These are phyloP conservation scores for Drosophila neotestacea DNA, from an alignment of 2,888 invertebrate species.

Conservation along the genomic window DNA sequence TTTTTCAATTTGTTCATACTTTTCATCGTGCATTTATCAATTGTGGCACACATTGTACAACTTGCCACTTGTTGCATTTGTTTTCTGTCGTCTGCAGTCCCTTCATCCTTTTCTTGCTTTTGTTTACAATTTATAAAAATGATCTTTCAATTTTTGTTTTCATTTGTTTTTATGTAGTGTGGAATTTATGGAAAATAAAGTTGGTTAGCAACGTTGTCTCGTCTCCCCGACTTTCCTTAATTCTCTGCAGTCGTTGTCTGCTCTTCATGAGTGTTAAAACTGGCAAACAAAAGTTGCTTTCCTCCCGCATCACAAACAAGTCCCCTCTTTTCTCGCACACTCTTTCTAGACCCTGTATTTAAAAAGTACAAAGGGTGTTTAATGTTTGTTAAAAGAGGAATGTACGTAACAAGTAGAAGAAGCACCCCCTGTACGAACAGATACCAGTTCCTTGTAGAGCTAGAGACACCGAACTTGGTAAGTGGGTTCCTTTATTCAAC, in stretches of 20 bases:
- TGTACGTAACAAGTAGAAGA: too few species aligned
- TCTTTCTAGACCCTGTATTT: too few species aligned
- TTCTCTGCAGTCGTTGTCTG: slow-evolving; percentile 18
- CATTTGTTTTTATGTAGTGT: background rate
- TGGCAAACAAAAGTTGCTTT: slow-evolving; percentile 35
- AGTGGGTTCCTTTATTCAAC: too few species aligned
- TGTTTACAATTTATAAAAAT: background rate
- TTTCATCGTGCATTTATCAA: background rate
- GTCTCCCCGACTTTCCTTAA: background rate
- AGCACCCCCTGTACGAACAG: too few species aligned
- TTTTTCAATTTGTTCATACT: too few species aligned
- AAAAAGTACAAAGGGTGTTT: too few species aligned
- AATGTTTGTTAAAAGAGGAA: too few species aligned
- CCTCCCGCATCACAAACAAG: background rate
- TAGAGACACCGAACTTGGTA: too few species aligned
- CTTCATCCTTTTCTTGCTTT: background rate
- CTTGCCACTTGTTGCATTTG: slow-evolving; percentile 6
- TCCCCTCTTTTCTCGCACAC: too few species aligned
- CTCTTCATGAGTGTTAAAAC: slow-evolving; percentile 28
- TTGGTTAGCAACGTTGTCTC: slow-evolving; percentile 3
- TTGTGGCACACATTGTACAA: slow-evolving; percentile 1
- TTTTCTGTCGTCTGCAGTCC: background rate
- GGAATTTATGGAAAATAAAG: slow-evolving; percentile 6
- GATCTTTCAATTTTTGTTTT: slow-evolving; percentile 8
- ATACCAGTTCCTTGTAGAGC: too few species aligned